Conservation (phyloP, 1,140 invertebrate species). For the Maniola jurtina region DNA sequence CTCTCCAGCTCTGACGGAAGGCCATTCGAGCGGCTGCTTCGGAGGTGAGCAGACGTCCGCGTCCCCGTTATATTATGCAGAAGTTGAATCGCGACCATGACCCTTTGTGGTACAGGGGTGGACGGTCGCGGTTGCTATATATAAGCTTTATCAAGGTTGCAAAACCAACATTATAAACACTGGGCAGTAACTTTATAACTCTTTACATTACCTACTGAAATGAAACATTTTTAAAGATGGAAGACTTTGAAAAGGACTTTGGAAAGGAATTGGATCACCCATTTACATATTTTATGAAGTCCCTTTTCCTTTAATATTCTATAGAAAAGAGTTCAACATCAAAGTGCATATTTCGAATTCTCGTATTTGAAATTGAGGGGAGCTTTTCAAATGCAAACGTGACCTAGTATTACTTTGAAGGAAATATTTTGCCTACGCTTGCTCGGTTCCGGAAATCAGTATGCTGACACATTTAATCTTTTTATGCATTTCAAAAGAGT, state of each 20-base stretch:
- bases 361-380: neutral
- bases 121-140: conserved; percentile 54
- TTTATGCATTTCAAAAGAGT: conserved; percentile 13
- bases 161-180: conserved; percentile 21
- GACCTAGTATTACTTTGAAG: conserved; percentile 20
- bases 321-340: too few relatives aligned
- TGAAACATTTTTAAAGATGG: neutral
- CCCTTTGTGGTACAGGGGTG: conserved; percentile 56
- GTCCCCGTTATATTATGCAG: conserved; percentile 43
- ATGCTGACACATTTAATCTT: conserved; percentile 18
- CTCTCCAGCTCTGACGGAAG: conserved; percentile 36
- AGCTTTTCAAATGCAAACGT: neutral
- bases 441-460: conserved; percentile 5
- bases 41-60: conserved; percentile 58
- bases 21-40: conserved; percentile 60
- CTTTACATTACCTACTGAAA: neutral
- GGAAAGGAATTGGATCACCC: neutral
- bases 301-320: too few relatives aligned
- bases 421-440: conserved; percentile 21
- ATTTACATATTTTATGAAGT: neutral
- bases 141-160: conserved; percentile 63
- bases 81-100: conserved; percentile 60
- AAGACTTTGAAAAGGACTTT: neutral
- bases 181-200: neutral
- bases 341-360: neutral